Percentiles rank a stretch among this genome's conserved stretches.
Conservation (phyloP, 2,113 vertebrate species). For the Barbus barbus region DNA sequence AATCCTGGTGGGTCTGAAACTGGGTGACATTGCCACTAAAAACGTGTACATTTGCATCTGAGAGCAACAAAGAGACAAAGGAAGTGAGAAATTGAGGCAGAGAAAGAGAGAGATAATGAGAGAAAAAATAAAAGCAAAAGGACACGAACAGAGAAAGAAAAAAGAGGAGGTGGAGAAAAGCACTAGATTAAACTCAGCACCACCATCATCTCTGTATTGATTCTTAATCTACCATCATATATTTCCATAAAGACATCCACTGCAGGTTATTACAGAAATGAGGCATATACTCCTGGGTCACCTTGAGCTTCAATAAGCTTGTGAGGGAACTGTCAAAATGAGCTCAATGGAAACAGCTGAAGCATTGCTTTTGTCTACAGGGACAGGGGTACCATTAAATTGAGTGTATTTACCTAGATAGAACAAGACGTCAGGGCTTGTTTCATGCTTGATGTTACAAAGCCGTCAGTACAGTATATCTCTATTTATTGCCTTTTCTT, state of each 20-base stretch:
- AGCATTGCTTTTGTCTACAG: slow-evolving; percentile 18
- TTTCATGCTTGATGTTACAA: slow-evolving; percentile 26
- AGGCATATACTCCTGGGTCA: slow-evolving; percentile 39
- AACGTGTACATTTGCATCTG: neutral
- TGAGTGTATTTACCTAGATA: slow-evolving; percentile 35
- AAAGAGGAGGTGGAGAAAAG: slow-evolving; percentile 7
- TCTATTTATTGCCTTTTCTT: slow-evolving; percentile 28
- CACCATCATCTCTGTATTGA: slow-evolving; percentile 38
- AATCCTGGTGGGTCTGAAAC: neutral
- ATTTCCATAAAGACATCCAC: slow-evolving; percentile 45
- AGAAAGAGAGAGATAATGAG: neutral
- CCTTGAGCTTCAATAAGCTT: slow-evolving; percentile 34
- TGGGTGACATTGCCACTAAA: neutral
- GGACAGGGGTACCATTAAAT: slow-evolving; percentile 14
- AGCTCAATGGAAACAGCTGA: slow-evolving; percentile 5
- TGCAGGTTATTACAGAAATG: slow-evolving; percentile 40
- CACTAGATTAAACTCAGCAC: slow-evolving; percentile 39
- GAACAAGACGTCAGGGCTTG: slow-evolving; percentile 21
- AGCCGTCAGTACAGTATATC: neutral
- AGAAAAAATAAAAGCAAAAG: neutral
- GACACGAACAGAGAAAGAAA: neutral
- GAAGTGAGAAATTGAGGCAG: slow-evolving; percentile 10
- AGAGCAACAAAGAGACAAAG: slow-evolving; percentile 1
- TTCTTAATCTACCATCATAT: slow-evolving; percentile 43
- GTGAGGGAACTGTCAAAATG: slow-evolving; percentile 39